Percentiles rank a stretch among this genome's conserved stretches.
These are phyloP conservation scores for Hassar affinis DNA, from an alignment of 2,113 vertebrate species.

Conservation along the genomic window DNA sequence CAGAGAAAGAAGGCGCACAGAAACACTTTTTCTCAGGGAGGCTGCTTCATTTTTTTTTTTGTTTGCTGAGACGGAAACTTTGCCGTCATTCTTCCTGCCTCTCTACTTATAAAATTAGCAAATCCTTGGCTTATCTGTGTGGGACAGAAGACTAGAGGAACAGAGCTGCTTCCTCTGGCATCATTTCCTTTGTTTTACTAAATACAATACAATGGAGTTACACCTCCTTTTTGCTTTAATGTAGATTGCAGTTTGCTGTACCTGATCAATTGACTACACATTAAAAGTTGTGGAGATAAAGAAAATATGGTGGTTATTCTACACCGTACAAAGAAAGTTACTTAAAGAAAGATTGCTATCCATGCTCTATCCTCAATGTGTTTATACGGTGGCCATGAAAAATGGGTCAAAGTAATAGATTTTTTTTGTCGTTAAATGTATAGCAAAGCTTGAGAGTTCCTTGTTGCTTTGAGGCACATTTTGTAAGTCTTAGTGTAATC, in stretches of 20 bases:
- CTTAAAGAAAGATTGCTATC: not conserved
- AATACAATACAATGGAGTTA: conserved; percentile 69
- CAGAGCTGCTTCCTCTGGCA: conserved; percentile 85
- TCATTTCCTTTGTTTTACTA: conserved; percentile 85
- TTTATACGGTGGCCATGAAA: conserved; percentile 14
- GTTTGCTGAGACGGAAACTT: conserved; percentile 82
- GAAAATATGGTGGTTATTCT: not conserved
- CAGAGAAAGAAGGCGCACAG: conserved; percentile 27
- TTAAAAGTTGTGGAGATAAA: conserved; percentile 12
- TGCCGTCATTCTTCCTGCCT: conserved; percentile 91
- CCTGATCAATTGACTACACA: not conserved
- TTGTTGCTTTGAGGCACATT: not conserved
- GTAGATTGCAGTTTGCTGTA: conserved; percentile 6
- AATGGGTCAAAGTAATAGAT: not conserved
- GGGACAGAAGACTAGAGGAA: conserved; percentile 80
- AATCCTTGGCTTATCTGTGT: conserved; percentile 86
- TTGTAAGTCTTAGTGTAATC: not conserved
- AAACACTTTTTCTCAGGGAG: conserved; percentile 59
- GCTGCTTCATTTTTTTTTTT: conserved; percentile 45
- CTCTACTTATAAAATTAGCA: conserved; percentile 87
- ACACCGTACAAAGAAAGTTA: no score
- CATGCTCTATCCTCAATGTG: not conserved
- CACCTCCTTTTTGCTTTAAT: conserved; percentile 45
- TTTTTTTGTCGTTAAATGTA: not conserved
- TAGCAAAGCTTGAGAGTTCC: not conserved